A percentile compares a stretch with the other conserved stretches of the same genome.
phyloP scores from a whole-genome alignment of 2,888 invertebrate genomes.

The Eristalinus aeneus region DNA sequence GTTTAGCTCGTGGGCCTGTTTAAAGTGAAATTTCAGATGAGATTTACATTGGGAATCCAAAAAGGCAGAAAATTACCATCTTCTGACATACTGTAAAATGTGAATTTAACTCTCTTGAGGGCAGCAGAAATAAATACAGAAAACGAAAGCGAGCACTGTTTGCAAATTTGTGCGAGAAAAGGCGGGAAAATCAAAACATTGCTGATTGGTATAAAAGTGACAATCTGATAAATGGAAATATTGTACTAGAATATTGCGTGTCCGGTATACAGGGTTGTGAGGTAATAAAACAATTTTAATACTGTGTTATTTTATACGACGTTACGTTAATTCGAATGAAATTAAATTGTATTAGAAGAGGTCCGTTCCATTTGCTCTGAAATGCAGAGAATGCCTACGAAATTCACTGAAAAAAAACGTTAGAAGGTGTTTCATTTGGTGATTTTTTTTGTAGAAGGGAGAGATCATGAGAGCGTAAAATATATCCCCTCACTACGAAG shows the following conservation, averaged over 20 bases:
- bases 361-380: too few species aligned
- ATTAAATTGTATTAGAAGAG: too few species aligned
- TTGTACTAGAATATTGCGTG: slow-evolving; percentile 47
- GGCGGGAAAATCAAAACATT: slow-evolving; percentile 73
- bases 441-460: too few species aligned
- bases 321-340: too few species aligned
- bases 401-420: too few species aligned
- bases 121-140: too few species aligned
- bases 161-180: slow-evolving; percentile 49
- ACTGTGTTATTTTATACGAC: too few species aligned
- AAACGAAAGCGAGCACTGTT: slow-evolving; percentile 30
- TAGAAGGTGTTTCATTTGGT: too few species aligned
- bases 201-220: slow-evolving; percentile 51
- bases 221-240: not conserved
- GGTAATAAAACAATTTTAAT: too few species aligned
- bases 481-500: too few species aligned
- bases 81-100: slow-evolving; percentile 41
- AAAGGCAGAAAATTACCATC: slow-evolving; percentile 39
- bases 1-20: slow-evolving; percentile 82
- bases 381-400: too few species aligned
- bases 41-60: not conserved
- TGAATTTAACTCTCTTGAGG: not conserved
- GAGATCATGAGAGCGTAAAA: too few species aligned
- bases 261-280: not conserved
- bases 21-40: slow-evolving; percentile 65